Conservation (phyloP, 2,888 invertebrate genomes). For the Itoplectis maculator region DNA sequence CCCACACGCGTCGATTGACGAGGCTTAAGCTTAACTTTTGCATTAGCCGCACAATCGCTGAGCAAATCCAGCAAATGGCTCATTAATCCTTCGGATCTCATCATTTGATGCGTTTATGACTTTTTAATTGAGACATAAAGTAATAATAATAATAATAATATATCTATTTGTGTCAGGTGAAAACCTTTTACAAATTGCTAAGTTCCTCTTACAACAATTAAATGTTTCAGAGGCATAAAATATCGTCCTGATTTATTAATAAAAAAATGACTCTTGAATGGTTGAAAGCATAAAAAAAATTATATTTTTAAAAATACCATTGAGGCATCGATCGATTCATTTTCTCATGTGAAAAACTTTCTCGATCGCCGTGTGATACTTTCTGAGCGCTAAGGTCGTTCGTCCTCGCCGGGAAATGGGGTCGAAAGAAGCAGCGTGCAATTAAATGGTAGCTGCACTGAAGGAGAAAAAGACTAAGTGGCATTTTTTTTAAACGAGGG, state of each 20-base stretch:
- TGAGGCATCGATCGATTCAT: too few species aligned
- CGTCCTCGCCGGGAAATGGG: conserved; percentile 22
- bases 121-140: too few species aligned
- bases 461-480: background rate
- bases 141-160: too few species aligned
- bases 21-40: background rate
- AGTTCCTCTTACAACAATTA: too few species aligned
- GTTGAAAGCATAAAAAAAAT: too few species aligned
- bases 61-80: background rate
- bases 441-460: conserved; percentile 1
- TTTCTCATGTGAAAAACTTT: background rate
- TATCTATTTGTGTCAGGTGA: too few species aligned
- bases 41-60: background rate
- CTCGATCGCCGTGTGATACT: background rate
- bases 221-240: too few species aligned
- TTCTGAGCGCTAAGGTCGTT: conserved; percentile 10
- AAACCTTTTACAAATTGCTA: too few species aligned
- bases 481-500: too few species aligned
- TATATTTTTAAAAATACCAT: too few species aligned
- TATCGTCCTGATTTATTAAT: too few species aligned
- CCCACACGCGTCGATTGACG: conserved; percentile 2
- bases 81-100: background rate
- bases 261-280: too few species aligned
- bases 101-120: background rate
- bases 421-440: conserved; percentile 17